Evolutionary conservation across 2,113 vertebrate genomes (phyloP).

Genomic region (Bambusicola thoracicus): DNA sequence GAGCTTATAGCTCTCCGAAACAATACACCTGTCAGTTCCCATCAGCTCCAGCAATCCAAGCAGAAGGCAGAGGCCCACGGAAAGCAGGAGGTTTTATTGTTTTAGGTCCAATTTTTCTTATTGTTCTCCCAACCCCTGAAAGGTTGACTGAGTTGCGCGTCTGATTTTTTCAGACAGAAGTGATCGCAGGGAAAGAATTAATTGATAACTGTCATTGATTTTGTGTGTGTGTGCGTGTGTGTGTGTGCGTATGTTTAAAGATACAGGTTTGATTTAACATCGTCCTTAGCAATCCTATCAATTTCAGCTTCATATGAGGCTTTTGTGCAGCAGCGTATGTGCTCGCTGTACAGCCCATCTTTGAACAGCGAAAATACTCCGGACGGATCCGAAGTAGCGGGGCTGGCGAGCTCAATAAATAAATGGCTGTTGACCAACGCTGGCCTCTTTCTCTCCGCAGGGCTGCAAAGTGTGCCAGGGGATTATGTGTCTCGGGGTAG

Average conservation of each 20-base stretch:
- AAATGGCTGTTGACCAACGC: constrained; percentile 47
- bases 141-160: constrained; percentile 78
- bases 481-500: constrained; percentile 92
- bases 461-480: constrained; percentile 91
- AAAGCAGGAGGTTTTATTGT: constrained; percentile 89
- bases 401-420: constrained; percentile 2
- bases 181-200: constrained; percentile 80
- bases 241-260: constrained; percentile 24
- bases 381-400: constrained; percentile 12
- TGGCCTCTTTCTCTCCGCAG: constrained; percentile 77
- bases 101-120: constrained; percentile 86
- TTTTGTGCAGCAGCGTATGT: constrained; percentile 72
- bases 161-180: constrained; percentile 81
- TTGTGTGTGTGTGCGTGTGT: not conserved
- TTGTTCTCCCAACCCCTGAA: constrained; percentile 86
- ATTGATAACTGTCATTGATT: constrained; percentile 82
- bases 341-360: not conserved
- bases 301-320: constrained; percentile 72
- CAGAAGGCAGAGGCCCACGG: constrained; percentile 91
- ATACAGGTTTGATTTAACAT: constrained; percentile 78
- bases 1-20: constrained; percentile 96
- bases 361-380: constrained; percentile 13
- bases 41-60: constrained; percentile 92
- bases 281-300: constrained; percentile 73
- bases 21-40: constrained; percentile 98